Evolutionary conservation across 2,113 vertebrate species (phyloP).

Genomic region (Centropus bengalensis): DNA sequence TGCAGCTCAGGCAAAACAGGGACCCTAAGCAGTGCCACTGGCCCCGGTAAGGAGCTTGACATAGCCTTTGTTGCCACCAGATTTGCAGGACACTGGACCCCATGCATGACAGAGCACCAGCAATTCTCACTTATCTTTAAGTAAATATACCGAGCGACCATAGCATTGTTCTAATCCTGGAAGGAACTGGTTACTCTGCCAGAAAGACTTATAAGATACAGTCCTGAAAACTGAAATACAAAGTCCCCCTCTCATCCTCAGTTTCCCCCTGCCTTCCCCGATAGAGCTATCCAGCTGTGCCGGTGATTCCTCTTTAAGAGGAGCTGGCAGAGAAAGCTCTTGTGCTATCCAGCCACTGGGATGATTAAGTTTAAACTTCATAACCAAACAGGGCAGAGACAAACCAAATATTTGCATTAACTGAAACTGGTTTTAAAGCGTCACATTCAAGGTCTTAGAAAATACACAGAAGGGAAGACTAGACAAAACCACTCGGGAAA

Average conservation of each 20-base stretch:
- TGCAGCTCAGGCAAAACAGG: fast-evolving
- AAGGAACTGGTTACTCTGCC: not conserved
- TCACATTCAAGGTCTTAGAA: not conserved
- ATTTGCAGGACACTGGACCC: not conserved
- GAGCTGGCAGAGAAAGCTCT: not conserved
- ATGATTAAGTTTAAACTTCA: constrained; percentile 30
- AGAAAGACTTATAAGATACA: not conserved
- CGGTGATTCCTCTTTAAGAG: not conserved
- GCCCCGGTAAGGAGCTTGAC: fast-evolving
- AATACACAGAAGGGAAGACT: not conserved
- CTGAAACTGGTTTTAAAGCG: constrained; percentile 1
- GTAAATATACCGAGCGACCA: not conserved
- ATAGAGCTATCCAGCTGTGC: not conserved
- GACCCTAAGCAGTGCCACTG: not conserved
- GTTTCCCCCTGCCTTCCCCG: not conserved
- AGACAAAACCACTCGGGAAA: constrained; percentile 4
- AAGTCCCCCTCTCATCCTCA: not conserved
- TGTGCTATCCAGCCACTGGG: not conserved
- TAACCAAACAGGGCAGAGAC: constrained; percentile 59
- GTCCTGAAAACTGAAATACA: not conserved
- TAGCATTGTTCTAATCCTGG: not conserved
- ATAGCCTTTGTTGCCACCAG: not conserved
- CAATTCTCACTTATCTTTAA: not conserved
- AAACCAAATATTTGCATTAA: constrained; percentile 62
- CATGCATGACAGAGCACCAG: not conserved